Evolutionary conservation across 2,113 vertebrate species (phyloP).

Genomic region (Caranx ignobilis): DNA sequence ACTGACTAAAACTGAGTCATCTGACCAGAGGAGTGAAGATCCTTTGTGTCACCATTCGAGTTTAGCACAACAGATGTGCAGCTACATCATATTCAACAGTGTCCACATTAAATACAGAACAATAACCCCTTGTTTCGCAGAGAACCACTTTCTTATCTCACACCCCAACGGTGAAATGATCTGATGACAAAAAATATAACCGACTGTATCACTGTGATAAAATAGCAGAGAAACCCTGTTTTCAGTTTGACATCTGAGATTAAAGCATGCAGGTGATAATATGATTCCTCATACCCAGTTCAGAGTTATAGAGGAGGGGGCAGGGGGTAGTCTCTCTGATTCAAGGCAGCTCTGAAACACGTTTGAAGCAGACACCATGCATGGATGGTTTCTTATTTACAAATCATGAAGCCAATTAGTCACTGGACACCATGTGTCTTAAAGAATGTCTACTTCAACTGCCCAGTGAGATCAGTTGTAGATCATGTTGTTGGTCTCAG

Average conservation of each 20-base stretch:
- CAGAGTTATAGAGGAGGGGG: neutral
- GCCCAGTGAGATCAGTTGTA: neutral
- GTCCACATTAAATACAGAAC: neutral
- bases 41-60: neutral
- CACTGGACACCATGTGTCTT: too few relatives aligned
- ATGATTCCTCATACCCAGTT: neutral
- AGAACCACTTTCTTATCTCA: neutral
- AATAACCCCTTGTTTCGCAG: neutral
- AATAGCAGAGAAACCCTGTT: conserved; percentile 45
- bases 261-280: conserved; percentile 30
- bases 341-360: neutral
- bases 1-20: neutral
- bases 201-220: neutral
- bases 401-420: too few relatives aligned
- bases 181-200: conserved; percentile 13
- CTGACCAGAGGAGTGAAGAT: neutral
- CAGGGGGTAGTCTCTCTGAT: neutral
- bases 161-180: neutral
- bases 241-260: conserved; percentile 45
- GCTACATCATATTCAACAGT: neutral
- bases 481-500: conserved; percentile 10
- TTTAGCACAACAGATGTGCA: neutral
- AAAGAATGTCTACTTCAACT: too few relatives aligned
- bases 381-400: too few relatives aligned
- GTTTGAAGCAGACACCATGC: too few relatives aligned